These are phyloP conservation scores for Batillaria attramentaria DNA, from an alignment of 1,140 invertebrate species.

Conservation along the genomic window DNA sequence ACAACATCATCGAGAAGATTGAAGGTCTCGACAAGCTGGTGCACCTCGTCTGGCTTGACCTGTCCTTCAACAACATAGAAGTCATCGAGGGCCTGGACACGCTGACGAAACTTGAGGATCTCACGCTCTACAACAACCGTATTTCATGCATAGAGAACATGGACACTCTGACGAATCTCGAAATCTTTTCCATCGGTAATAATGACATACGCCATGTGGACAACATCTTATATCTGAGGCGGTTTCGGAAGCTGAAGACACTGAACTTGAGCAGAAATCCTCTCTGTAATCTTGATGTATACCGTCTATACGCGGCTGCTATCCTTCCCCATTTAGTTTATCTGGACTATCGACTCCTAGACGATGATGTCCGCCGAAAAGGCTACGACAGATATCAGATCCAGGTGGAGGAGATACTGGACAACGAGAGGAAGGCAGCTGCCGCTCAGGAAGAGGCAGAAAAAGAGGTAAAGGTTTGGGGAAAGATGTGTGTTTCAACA, in stretches of 20 bases:
- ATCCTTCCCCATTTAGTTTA: slow-evolving; percentile 84
- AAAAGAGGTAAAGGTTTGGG: slow-evolving; percentile 44
- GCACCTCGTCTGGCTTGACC: slow-evolving; percentile 71
- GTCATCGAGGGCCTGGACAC: slow-evolving; percentile 71
- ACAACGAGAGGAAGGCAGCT: slow-evolving; percentile 64
- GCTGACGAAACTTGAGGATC: slow-evolving; percentile 70
- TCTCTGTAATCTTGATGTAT: slow-evolving; percentile 74
- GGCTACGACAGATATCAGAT: slow-evolving; percentile 56
- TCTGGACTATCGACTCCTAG: slow-evolving; percentile 83
- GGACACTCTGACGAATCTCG: slow-evolving; percentile 75
- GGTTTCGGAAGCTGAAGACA: slow-evolving; percentile 82
- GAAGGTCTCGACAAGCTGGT: slow-evolving; percentile 69
- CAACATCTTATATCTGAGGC: slow-evolving; percentile 84
- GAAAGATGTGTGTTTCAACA: no score
- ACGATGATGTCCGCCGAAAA: slow-evolving; percentile 71
- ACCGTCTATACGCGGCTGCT: slow-evolving; percentile 79
- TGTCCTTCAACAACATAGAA: slow-evolving; percentile 73
- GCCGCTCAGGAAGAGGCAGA: slow-evolving; percentile 51
- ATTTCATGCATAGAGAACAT: slow-evolving; percentile 72
- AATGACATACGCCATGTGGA: slow-evolving; percentile 82
- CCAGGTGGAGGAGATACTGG: slow-evolving; percentile 66
- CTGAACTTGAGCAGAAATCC: slow-evolving; percentile 88
- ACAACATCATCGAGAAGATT: no score
- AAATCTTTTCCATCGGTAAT: slow-evolving; percentile 87
- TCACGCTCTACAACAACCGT: slow-evolving; percentile 71